These are phyloP conservation scores for Thaumatotibia leucotreta DNA, from an alignment of 1,140 invertebrate species.

Conservation along the genomic window DNA sequence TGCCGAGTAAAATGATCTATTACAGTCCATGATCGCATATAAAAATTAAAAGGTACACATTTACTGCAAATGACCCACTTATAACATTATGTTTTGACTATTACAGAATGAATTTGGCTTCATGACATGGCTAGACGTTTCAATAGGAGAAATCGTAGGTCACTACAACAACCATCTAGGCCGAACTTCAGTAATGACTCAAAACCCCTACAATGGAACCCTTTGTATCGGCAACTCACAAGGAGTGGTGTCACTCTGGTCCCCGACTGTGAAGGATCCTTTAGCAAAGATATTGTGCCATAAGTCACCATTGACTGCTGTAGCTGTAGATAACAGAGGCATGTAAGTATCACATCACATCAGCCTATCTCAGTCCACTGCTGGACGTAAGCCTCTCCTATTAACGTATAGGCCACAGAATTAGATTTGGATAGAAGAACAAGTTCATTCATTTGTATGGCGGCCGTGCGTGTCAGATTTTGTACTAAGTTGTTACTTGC, in stretches of 20 bases:
- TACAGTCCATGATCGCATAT: too few species aligned
- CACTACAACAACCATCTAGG: constrained; percentile 87
- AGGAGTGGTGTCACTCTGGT: constrained; percentile 97
- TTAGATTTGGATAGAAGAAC: too few species aligned
- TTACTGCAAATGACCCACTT: too few species aligned
- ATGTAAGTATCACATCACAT: constrained; percentile 81
- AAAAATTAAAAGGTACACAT: too few species aligned
- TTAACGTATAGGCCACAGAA: too few species aligned
- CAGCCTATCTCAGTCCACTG: too few species aligned
- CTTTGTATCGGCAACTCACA: constrained; percentile 93
- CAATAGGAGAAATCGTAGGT: constrained; percentile 92
- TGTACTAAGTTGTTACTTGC: too few species aligned
- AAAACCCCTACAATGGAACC: constrained; percentile 97
- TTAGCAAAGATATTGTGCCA: constrained; percentile 96
- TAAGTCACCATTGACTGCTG: constrained; percentile 84
- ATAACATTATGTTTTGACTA: constrained; percentile 6
- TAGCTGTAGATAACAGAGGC: constrained; percentile 91
- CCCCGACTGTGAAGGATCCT: constrained; percentile 91
- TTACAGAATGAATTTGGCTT: constrained; percentile 87
- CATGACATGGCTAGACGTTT: constrained; percentile 95
- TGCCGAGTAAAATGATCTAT: too few species aligned
- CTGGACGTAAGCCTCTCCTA: too few species aligned
- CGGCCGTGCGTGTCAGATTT: too few species aligned
- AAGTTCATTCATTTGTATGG: too few species aligned
- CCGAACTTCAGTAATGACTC: constrained; percentile 88